Evolutionary conservation across 2,113 vertebrate genomes (phyloP), one percentile per base, ranked within the genome.

Genomic region (Sebastes schlegelii): DNA sequence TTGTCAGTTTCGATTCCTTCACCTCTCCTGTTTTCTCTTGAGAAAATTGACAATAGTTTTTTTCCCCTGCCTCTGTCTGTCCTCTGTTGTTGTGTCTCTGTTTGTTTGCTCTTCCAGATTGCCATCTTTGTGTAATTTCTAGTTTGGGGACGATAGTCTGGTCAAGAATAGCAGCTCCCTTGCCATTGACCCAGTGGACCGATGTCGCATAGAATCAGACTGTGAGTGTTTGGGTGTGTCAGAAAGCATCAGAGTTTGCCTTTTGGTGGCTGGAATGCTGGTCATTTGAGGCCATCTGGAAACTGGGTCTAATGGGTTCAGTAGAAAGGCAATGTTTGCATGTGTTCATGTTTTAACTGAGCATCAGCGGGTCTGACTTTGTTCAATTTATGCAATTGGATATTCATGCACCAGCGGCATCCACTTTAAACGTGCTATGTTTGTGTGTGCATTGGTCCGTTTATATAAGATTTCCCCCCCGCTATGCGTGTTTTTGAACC

Each of bases 301-400:
- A 79, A 74, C 26, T 70, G 17, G 62, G 21, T 72, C 45, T 51
- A 48, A 71, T 63, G 6, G 42, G 54, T 72, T 83, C 66, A 82
- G 45, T 65, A 16, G 16, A 42, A 43, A 54, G 49, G 8, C 21
- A 62, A 0, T 74, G 65, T 63, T 40, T 74, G 54, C 77, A 57
- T 69, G 57, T 26, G 77, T 77, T 60, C 75, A 40, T 87, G 61
- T 76, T 77, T 79, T 71, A 83, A 82, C 74, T 23, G 68, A 74
- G 72, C 46, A 68, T 85, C 70, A 67, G 75, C 81, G 64, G 61
- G 81, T 83, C 84, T 57, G 67, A 40, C 83, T 80, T 77, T 74
- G 65, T 62, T 86, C 52, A 40, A 4, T 77, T 82, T 79, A 63
- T 76, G 79, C 73, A 78, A 72, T 51, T 43, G 12, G 65, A 74